Evolutionary conservation across 2,888 invertebrate species (phyloP), one percentile per base, ranked within the genome.

Genomic region (Choreutis nemorana): DNA sequence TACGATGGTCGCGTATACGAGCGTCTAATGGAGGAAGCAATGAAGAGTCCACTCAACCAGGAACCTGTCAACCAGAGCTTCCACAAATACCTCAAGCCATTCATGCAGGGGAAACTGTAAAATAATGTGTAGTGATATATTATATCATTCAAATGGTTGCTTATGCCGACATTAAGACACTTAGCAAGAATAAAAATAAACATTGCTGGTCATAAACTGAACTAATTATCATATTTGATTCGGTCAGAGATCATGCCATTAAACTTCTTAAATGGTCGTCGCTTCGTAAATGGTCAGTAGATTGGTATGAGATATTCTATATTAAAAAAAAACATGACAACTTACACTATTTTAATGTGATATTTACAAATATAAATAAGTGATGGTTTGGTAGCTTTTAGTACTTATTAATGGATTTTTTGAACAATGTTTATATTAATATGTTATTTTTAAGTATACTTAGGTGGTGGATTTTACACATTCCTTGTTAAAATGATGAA

Each of bases 1-100:
- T 91, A 87, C 57, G 93, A 94, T 64, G 93, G 93, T 0, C 86
- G 89, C 41, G 91, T 91, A 11, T 94, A 94, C 64, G 87, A 91
- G 49, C 82, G 91, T 3, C 77, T 93, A 21, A 90, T 87, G 64
- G 86, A 83, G 33, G 89, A 89, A 44, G 92, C 92, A 0, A 81
- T 87, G 59, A 88, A 89, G 62, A 91, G 91, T 51, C 91, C 92
- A 0, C 77, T 93, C 45, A 94, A 93, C 68, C 82, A 86, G 10
- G 84, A 88, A 42, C 89, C 88, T 2, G 92, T 93, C 29, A 90
- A 91, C 55, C 70, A 84, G 45, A 87, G 87, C 33, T 90, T 87
- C 64, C 80, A 88, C 37, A 77, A 83, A 34, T 85, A 91, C 58
- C 81, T 93, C 26, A 90, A 90, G 49, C 91, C 92, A 1, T 84